Base-by-base conservation (phyloP, 2,797 vertebrate species). In the Falco naumanni region DNA sequence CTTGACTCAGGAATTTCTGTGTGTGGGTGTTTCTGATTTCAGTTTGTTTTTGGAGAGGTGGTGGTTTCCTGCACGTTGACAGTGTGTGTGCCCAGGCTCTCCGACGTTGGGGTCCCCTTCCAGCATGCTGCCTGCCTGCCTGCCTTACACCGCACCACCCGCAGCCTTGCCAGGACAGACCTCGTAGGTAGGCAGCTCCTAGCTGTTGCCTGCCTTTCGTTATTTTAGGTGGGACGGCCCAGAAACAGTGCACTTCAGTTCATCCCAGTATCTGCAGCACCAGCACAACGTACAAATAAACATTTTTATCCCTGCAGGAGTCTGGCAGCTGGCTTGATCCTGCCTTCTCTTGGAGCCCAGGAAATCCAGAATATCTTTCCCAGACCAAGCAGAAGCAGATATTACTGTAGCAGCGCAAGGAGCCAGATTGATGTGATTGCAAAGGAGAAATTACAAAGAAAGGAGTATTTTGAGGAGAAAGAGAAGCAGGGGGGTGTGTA, bases 251-350 rank as follows among this genome's bases (percentile, higher is more conserved):
- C 1, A 0, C 0, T 2, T 92, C 22, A 31, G 24, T 6, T 92
- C 86, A 89, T 70, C 63, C 18, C 45, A 20, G 13, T 16, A 34
- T 80, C 81, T 77, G 84, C 82, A 87, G 89, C 65, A 61, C 85
- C 50, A 86, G 65, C n/a, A 65, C 2, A 0, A 50, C 33, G 43
- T 82, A 5, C 9, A 92, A 84, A 87, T 16, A 83, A 89, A 87
- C 82, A 83, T 80, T 92, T 72, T 47, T 74, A 10, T 53, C 78
- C 45, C 82, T 54, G 78, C 26, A 10, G 89, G 92, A 83, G 20
- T 77, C 24, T 87, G 74, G 88, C 88, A 93, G 63, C 25, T 86
- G 65, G 7, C n/a, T 92, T 47, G 26, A n/a, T 95, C 26, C 3
- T 2, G 70, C 77, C 37, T 87, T 76, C 59, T 31, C 68, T 37